These are phyloP conservation scores for Pangasianodon hypophthalmus DNA, from an alignment of 2,113 vertebrate species.

Conservation along the genomic window DNA sequence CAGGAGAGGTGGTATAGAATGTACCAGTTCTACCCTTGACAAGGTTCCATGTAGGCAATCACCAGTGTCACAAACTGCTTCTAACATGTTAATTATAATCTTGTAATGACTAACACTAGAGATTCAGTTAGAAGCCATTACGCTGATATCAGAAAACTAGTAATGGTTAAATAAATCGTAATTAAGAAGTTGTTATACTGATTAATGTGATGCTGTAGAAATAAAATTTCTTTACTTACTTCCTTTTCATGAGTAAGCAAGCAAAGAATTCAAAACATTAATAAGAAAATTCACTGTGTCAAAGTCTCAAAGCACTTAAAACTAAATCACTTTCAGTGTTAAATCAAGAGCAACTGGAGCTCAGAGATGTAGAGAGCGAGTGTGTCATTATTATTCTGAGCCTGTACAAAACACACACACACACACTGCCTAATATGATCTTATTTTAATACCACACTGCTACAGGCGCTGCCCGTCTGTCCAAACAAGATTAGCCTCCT, in stretches of 20 bases:
- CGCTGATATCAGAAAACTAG: not conserved
- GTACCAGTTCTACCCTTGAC: not conserved
- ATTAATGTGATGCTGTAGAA: not conserved
- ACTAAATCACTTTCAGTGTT: not conserved
- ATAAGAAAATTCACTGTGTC: constrained; percentile 1
- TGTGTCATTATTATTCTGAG: constrained; percentile 22
- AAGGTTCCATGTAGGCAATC: not conserved
- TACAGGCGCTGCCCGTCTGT: constrained; percentile 30
- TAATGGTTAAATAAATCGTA: not conserved
- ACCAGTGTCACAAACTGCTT: not conserved
- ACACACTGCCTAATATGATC: constrained; percentile 25
- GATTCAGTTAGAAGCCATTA: not conserved
- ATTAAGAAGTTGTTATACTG: not conserved
- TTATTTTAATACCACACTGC: constrained; percentile 38
- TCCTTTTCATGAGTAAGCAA: not conserved
- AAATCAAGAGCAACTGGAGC: constrained; percentile 15
- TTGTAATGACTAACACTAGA: not conserved
- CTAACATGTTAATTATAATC: too few species aligned
- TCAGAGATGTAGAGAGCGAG: not conserved
- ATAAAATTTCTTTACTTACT: not conserved
- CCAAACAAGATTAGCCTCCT: constrained; percentile 55
- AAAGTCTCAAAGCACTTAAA: not conserved
- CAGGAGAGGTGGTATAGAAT: not conserved
- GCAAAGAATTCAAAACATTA: not conserved
- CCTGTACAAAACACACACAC: constrained; percentile 5